Evolutionary conservation across 1,140 invertebrate species (phyloP), one percentile per base, ranked within the genome.

Genomic region (Tetramorium simillimum): DNA sequence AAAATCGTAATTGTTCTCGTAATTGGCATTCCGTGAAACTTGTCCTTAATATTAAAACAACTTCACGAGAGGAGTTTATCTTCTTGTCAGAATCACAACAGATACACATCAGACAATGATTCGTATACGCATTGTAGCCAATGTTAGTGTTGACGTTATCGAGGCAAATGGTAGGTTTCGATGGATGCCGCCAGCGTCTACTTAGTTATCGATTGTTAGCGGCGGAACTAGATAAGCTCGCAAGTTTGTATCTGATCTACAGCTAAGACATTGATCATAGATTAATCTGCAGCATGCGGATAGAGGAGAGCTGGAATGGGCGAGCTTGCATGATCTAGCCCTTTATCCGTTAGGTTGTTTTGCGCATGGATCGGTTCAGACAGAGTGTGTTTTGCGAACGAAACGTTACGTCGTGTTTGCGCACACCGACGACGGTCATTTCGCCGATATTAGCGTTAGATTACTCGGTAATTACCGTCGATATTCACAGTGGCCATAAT

Each of bases 131-230:
- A 85, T 88, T 88, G 58, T 86, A 70, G 78, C 70, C 69, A 40
- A 53, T 56, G 70, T 62, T 18, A 80, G 86, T 90, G 81, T 77
- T 65, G 53, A 53, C 70, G 76, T 88, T 86, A 88, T 88, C 76
- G 33, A 69, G 46, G 76, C 70, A 75, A 88, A 88, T 70, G 65
- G 62, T 72, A 67, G 86, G 73, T 88, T 86, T 72, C 80, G 67
- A 81, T 80, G 75, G 80, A 84, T 85, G 62, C 70, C 69, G 76
- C 56, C 49, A 28, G 78, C 85, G 70, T 70, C 77, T 88, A 86
- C 81, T 90, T 86, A 77, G 70, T 86, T 86, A 90, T 90, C 88
- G 89, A 90, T 90, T 76, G 89, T 75, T 82, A 88, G 33, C 49
- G 53, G 62, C 82, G 49, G 75, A 81, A 60, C 49, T 58, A 75